These are phyloP conservation scores for Idaea aversata DNA, from an alignment of 2,888 invertebrate species.

Conservation along the genomic window DNA sequence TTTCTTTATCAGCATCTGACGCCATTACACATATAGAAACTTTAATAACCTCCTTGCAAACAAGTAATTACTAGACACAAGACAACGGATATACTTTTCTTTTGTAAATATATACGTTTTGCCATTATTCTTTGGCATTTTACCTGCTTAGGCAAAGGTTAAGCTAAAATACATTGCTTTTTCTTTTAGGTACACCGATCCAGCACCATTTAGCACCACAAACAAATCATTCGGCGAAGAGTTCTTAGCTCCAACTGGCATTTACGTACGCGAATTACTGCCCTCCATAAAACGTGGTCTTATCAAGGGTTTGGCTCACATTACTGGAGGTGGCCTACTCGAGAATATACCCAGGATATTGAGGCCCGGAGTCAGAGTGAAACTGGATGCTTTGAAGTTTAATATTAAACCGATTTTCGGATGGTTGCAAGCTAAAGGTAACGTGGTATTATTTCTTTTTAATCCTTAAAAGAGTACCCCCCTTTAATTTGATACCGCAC, in stretches of 20 bases:
- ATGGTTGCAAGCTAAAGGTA: conserved; percentile 90
- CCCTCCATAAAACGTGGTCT: conserved; percentile 85
- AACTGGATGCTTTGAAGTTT: conserved; percentile 86
- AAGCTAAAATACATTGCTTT: no score
- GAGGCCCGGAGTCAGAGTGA: conserved; percentile 83
- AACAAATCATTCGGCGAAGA: conserved; percentile 84
- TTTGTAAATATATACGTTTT: background rate
- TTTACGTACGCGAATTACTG: conserved; percentile 90
- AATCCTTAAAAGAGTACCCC: background rate
- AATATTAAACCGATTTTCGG: conserved; percentile 89
- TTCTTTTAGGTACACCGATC: conserved; percentile 54
- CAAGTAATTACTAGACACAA: no score
- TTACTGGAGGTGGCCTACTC: conserved; percentile 94
- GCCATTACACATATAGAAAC: no score
- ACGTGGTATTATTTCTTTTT: conserved; percentile 6
- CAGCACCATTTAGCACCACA: conserved; percentile 62
- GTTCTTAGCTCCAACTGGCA: conserved; percentile 90
- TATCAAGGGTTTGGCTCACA: conserved; percentile 94
- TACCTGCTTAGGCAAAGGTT: no score
- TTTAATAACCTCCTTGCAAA: background rate
- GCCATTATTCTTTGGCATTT: no score
- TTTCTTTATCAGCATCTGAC: no score
- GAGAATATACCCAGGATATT: conserved; percentile 94
- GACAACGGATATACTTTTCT: no score
- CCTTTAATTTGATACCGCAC: no score